Percentiles rank a stretch among this genome's conserved stretches.
phyloP scores from a whole-genome alignment of 2,888 invertebrate species.

The Corythucha ciliata region DNA sequence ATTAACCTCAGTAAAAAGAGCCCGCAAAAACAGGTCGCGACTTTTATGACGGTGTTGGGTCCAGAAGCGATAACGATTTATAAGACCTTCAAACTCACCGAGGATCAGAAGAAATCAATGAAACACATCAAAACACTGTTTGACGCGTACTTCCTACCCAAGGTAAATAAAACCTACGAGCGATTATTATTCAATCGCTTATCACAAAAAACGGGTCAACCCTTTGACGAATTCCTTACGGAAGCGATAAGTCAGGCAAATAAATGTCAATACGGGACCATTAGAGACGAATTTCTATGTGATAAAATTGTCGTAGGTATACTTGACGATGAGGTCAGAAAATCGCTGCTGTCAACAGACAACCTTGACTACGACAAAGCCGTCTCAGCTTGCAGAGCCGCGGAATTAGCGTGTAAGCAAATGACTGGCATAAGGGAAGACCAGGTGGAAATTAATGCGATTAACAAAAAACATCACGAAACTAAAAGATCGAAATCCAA shows the following conservation, averaged over 20 bases:
- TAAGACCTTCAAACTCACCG: conserved; percentile 3
- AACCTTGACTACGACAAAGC: conserved; percentile 9
- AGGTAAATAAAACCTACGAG: conserved; percentile 10
- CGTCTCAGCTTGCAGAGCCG: conserved; percentile 5
- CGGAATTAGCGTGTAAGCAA: conserved; percentile 9
- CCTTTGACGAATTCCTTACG: conserved; percentile 15
- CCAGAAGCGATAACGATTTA: conserved; percentile 4
- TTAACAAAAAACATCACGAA: not conserved
- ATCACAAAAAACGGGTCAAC: not conserved
- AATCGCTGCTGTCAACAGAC: conserved; percentile 6
- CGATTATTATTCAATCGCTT: conserved; percentile 7
- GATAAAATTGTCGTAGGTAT: conserved; percentile 16
- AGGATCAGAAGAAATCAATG: not conserved
- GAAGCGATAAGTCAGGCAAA: conserved; percentile 7
- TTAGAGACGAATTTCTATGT: conserved; percentile 14
- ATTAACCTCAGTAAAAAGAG: conserved; percentile 4
- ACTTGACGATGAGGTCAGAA: conserved; percentile 13
- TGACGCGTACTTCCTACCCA: not conserved
- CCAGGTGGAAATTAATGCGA: not conserved
- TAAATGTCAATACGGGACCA: not conserved
- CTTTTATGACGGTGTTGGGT: conserved; percentile 17
- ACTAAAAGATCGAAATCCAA: not conserved
- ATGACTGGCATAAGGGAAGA: conserved; percentile 3
- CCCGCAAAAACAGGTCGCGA: conserved; percentile 14
- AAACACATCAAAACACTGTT: not conserved